Evolutionary conservation across 2,113 vertebrate species (phyloP).

Genomic region (Notarius quadriscutis): DNA sequence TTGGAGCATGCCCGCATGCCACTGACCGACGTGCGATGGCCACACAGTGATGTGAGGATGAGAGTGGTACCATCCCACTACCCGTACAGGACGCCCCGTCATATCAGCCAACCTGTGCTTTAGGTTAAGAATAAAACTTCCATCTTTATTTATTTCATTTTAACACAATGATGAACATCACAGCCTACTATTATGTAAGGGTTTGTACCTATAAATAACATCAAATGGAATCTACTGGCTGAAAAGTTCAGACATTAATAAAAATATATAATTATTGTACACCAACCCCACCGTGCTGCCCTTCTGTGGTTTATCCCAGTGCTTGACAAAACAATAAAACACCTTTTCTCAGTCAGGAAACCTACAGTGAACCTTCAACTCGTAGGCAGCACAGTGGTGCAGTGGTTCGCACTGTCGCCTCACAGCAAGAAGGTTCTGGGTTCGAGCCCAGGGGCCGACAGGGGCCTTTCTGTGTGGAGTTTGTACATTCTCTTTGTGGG

Average conservation of each 20-base stretch:
- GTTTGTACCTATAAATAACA: not conserved
- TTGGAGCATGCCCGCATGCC: not conserved
- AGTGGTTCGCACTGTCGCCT: too few relatives aligned
- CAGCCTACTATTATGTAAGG: not conserved
- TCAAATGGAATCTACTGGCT: not conserved
- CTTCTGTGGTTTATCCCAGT: too few relatives aligned
- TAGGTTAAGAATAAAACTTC: conserved; percentile 41
- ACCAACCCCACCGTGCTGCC: too few relatives aligned
- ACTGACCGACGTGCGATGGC: conserved; percentile 92
- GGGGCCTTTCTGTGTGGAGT: too few relatives aligned
- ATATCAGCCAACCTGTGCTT: conserved; percentile 86
- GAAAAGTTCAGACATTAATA: not conserved
- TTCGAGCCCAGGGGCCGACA: too few relatives aligned
- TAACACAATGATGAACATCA: not conserved
- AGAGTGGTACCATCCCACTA: conserved; percentile 98
- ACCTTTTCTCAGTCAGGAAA: too few relatives aligned
- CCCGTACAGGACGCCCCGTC: conserved; percentile 89
- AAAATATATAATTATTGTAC: not conserved
- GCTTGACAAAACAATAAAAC: too few relatives aligned
- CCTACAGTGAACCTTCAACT: too few relatives aligned
- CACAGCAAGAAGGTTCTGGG: too few relatives aligned
- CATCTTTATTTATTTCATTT: not conserved
- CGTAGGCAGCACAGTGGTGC: too few relatives aligned
- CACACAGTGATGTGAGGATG: conserved; percentile 98
- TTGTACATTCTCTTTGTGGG: too few relatives aligned